Evolutionary conservation across 2,888 invertebrate genomes (phyloP), one percentile per base, ranked within the genome.

Genomic region (Fabriciana adippe): DNA sequence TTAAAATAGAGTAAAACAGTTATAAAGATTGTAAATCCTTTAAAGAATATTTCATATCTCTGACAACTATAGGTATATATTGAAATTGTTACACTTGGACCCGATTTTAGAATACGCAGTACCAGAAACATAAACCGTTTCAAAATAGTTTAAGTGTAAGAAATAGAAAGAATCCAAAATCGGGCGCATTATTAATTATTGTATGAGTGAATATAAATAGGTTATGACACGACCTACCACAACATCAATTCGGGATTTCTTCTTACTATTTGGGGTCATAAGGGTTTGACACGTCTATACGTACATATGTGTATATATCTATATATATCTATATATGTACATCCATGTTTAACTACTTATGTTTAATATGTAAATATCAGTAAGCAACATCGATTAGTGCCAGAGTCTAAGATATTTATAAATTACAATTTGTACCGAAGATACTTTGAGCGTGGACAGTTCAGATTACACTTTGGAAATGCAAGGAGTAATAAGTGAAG

Each of bases 301-400:
- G 8, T 45, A 15, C 15, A 2, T 18, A 2, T 18, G 2, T 6
- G 18, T 15, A 0, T 48, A 31, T 26, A 26, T n/a, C n/a, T n/a
- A 15, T 21, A 2, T 18, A 2, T 18, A 18, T 6, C 18, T 15
- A 0, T 48, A 31, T 26, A 26, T n/a, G n/a, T n/a, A 68, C 41
- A 55, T 59, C 15, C 14, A 56, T 57, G 21, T 59, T n/a, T 16
- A 11, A 47, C 47, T 59, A 26, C 57, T 26, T 18, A 16, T 13
- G 47, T 13, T 48, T 13, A 21, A 62, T 54, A 48, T 16, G 50
- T 55, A 41, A 55, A 31, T 51, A n/a, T n/a, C n/a, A n/a, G 26
- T 54, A 54, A 64, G 50, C 61, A 57, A 70, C 65, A 68, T 13
- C 55, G 11, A 68, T 66, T 68, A 66, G 66, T 64, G 26, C 63